Percentiles rank a stretch among this genome's conserved stretches.
These are phyloP conservation scores for Notodonta dromedarius DNA, from an alignment of 2,888 invertebrate species.

Conservation along the genomic window DNA sequence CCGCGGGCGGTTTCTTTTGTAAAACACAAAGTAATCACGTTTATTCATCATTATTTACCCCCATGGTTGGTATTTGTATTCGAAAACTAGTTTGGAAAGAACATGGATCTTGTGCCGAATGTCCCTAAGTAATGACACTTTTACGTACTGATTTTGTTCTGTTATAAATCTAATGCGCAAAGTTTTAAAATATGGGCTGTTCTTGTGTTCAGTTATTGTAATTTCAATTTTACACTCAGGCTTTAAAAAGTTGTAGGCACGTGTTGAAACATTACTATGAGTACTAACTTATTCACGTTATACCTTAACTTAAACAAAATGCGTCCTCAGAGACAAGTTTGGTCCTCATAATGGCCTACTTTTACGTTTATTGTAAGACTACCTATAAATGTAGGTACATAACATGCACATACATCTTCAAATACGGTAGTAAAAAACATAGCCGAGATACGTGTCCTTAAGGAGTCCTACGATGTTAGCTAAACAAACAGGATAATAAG, in stretches of 20 bases:
- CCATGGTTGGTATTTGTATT: background rate
- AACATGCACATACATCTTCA: background rate
- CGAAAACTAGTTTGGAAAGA: background rate
- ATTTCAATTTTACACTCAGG: no score
- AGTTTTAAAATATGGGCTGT: no score
- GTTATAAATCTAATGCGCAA: no score
- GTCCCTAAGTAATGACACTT: no score
- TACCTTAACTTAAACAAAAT: constrained; percentile 10
- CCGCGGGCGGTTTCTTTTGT: constrained; percentile 16
- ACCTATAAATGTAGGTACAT: background rate
- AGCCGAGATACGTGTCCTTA: background rate
- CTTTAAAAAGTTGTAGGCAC: no score
- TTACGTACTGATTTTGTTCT: no score
- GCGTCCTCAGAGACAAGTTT: constrained; percentile 12
- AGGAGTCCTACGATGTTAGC: background rate
- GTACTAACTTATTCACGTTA: no score
- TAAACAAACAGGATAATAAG: background rate
- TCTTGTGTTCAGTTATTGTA: no score
- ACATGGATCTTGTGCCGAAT: no score
- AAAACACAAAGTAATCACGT: constrained; percentile 14
- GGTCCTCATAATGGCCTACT: constrained; percentile 8
- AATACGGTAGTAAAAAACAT: background rate
- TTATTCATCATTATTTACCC: background rate
- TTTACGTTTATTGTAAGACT: constrained; percentile 6
- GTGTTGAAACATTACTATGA: no score